These are phyloP conservation scores for Piliocolobus tephrosceles DNA, from an alignment of 2,113 vertebrate genomes.

Conservation along the genomic window DNA sequence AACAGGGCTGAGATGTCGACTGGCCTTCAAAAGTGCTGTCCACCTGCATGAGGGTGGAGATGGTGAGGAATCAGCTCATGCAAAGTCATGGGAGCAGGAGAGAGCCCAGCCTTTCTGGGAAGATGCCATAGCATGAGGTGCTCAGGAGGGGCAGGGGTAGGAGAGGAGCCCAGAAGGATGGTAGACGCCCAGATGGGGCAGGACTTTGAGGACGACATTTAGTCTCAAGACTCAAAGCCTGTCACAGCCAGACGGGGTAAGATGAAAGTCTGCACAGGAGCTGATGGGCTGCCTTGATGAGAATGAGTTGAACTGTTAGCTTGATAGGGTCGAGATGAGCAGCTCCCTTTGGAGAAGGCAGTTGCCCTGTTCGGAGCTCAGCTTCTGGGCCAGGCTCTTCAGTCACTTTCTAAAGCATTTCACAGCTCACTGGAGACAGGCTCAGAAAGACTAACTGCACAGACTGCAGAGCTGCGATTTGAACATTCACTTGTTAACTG, in stretches of 20 bases:
- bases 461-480: background rate
- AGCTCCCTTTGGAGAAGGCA: background rate
- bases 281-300: background rate
- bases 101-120: background rate
- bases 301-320: background rate
- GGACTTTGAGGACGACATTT: background rate
- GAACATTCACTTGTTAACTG: accelerated
- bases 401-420: background rate
- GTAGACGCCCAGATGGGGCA: background rate
- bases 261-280: background rate
- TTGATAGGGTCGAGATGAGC: background rate
- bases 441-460: background rate
- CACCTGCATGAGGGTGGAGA: accelerated
- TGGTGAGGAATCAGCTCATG: background rate
- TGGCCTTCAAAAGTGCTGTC: background rate
- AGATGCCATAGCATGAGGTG: accelerated
- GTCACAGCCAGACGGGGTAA: too few species aligned
- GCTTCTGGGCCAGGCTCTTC: accelerated
- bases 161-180: background rate
- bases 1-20: background rate
- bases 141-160: background rate
- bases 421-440: background rate
- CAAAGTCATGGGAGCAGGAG: background rate
- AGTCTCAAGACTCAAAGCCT: background rate
- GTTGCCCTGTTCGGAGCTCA: background rate